Percentiles rank a stretch among this genome's conserved stretches.
Conservation (phyloP, 2,797 vertebrate genomes). For the Rhadinocentrus ornatus region DNA sequence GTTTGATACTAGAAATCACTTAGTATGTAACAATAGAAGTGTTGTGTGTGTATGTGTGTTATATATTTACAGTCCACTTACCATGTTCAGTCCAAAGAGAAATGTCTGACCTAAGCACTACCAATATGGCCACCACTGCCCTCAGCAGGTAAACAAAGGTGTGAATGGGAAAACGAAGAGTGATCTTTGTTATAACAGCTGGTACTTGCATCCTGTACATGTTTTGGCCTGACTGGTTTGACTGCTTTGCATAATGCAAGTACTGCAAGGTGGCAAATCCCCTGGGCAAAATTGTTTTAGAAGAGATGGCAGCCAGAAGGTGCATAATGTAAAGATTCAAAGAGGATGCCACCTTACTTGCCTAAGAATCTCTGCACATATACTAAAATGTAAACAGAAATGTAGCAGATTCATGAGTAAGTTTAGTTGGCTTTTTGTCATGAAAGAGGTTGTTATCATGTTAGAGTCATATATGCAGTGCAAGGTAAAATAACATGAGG, state of each 20-base stretch:
- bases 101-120: slow-evolving; percentile 17
- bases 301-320: slow-evolving; percentile 45
- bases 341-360: slow-evolving; percentile 29
- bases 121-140: slow-evolving; percentile 11
- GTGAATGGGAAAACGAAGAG: slow-evolving; percentile 53
- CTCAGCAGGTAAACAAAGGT: slow-evolving; percentile 51
- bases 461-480: not conserved
- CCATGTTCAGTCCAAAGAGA: not conserved
- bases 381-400: slow-evolving; percentile 19
- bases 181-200: slow-evolving; percentile 60
- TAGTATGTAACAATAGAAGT: no score
- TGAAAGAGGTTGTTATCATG: not conserved
- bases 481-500: not conserved
- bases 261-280: slow-evolving; percentile 62
- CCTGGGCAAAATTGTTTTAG: slow-evolving; percentile 40
- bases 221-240: slow-evolving; percentile 57
- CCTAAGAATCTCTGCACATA: slow-evolving; percentile 11
- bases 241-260: slow-evolving; percentile 68
- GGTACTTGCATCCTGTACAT: slow-evolving; percentile 57
- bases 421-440: no score
- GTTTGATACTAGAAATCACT: no score
- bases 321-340: slow-evolving; percentile 52
- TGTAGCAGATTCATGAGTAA: not conserved
- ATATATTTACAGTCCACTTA: no score
- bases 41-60: no score